Base-by-base conservation (phyloP, 2,888 invertebrate species). In the Rhagonycha fulva region DNA sequence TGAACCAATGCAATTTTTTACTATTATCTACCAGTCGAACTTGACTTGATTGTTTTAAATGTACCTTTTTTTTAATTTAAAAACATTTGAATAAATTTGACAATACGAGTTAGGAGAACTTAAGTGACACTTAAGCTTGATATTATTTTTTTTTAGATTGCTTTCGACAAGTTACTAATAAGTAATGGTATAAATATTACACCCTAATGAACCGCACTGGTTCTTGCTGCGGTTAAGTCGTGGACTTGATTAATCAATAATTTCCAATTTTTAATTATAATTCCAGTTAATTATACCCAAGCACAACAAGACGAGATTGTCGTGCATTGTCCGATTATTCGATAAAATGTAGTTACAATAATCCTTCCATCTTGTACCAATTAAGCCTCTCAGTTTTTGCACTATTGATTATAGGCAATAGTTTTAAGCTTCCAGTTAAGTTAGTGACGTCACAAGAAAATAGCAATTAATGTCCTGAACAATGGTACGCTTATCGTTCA, bases 401-500 rank as follows among this genome's bases (percentile, higher is more conserved):
- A 70, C 62, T 76, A 70, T 72, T 72, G 62, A 70, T 66, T 66
- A 24, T 66, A 47, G 47, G 24, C 63, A 66, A 66, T 26, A 66
- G 26, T 66, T 66, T 23, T 66, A 19, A 24, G 63, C 63, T 66
- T 24, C 63, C 63, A 66, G 63, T 63, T 78, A 80, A 80, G 80
- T 81, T 80, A 77, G 77, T 79, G 81, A 80, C 81, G 82, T 81
- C 81, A 82, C 77, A 82, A 80, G 76, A 82, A 82, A 81, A 66
- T 66, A 83, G 82, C 84, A 84, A 84, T 84, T 83, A 84, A 84
- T 83, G 83, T 80, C 80, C 78, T 79, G 83, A 84, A 84, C 84
- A 84, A 84, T 84, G 82, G 81, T 82, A 47, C 82, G 82, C 82
- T 84, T 84, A 84, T 84, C 84, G 83, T 71, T 74, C 79, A 78